These are phyloP conservation scores for Megalonaias nervosa DNA, from an alignment of 1,140 invertebrate genomes.

Conservation along the genomic window DNA sequence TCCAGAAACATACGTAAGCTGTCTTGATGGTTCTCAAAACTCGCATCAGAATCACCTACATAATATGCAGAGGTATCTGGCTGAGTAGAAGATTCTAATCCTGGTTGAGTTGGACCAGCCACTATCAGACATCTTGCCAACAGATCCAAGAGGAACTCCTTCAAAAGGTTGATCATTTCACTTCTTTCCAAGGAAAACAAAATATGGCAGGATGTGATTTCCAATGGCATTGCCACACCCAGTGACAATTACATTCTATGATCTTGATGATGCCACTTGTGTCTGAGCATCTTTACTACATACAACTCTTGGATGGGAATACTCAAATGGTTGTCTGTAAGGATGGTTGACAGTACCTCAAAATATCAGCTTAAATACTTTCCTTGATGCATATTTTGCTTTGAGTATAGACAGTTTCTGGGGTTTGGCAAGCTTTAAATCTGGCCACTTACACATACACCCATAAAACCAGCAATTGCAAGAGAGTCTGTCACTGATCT, in stretches of 20 bases:
- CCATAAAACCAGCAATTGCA: conserved; percentile 19
- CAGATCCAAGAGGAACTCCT: conserved; percentile 65
- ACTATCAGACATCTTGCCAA: conserved; percentile 64
- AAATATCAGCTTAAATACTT: neutral
- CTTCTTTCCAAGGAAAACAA: conserved; percentile 48
- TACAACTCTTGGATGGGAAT: conserved; percentile 12
- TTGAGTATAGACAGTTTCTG: conserved; percentile 6
- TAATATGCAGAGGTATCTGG: too few relatives aligned
- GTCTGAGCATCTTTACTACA: neutral
- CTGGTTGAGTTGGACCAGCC: conserved; percentile 71
- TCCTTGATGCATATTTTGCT: neutral
- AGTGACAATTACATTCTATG: conserved; percentile 43
- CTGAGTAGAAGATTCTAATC: too few relatives aligned
- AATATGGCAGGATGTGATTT: conserved; percentile 51
- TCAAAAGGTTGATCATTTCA: conserved; percentile 63
- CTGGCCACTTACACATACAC: conserved; percentile 15
- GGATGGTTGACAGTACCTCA: conserved; percentile 8
- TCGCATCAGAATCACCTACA: too few relatives aligned
- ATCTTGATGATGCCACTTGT: conserved; percentile 14
- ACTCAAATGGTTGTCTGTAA: conserved; percentile 27
- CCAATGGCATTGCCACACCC: conserved; percentile 46
- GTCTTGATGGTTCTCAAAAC: too few relatives aligned
- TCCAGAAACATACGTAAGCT: too few relatives aligned
- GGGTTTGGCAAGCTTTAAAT: conserved; percentile 9
- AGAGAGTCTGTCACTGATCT: neutral